Evolutionary conservation across 2,888 invertebrate genomes (phyloP), one percentile per base, ranked within the genome.

Genomic region (Chromoteleia sp.): DNA sequence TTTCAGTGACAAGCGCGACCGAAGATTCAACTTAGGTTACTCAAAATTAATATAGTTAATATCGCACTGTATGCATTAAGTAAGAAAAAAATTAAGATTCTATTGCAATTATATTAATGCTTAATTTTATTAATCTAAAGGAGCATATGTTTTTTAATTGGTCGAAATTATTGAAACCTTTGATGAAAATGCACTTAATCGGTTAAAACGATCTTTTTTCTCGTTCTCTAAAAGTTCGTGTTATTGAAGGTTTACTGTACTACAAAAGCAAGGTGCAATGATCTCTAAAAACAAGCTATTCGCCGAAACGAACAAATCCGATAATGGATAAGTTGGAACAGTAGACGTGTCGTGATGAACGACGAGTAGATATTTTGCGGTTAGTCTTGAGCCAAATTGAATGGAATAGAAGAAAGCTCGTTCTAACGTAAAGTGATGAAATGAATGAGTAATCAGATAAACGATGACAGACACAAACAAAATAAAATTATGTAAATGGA

Each of bases 271-370:
- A 70, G 61, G 71, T 71, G 65, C 56, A 71, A 71, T 63, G 71
- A 77, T 77, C 70, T 63, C 43, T 33, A 54, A 50, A 45, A 58
- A 58, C 54, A 50, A 61, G 39, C 56, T 29, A 56, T 63, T 58
- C 63, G 15, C 45, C 21, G 70, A 56, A 63, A 70, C 12, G 65
- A 71, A 41, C 58, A 78, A 78, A 78, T 78, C 78, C 65, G 78
- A 78, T 78, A 78, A 78, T 78, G 58, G 71, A 71, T 78, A 63
- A 78, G 65, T 78, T 71, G 71, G 65, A 71, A 78, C 58, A 56
- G 50, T 45, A 78, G 78, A 70, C 61, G 48, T 61, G 54, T 77
- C 63, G 45, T 70, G 77, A 77, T 70, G 77, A 77, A 77, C 70
- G 77, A 77, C 63, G 76, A 76, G 54, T 52, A 63, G 61, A 75